Evolutionary conservation across 1,140 invertebrate genomes (phyloP).

Genomic region (Paraescarpia echinospica): DNA sequence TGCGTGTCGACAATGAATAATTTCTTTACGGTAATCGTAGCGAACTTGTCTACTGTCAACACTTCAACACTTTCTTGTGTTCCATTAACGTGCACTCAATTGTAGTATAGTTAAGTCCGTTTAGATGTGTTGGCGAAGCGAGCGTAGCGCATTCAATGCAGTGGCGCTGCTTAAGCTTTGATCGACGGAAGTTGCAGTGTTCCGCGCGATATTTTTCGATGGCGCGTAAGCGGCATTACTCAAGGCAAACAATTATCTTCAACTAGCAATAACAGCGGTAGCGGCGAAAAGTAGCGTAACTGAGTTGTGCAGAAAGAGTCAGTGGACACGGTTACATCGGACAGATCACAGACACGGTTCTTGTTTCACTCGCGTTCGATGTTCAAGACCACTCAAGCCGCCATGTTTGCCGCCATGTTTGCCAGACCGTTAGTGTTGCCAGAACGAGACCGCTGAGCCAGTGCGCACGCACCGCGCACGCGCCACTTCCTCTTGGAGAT

Average conservation of each 20-base stretch:
- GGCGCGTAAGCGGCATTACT: neutral
- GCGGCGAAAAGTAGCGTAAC: neutral
- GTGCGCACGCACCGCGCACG: neutral
- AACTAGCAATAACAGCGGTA: neutral
- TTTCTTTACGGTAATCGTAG: neutral
- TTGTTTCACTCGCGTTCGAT: neutral
- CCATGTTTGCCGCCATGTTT: slow-evolving; percentile 3
- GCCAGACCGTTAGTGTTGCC: neutral
- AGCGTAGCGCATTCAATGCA: neutral
- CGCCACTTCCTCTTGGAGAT: neutral
- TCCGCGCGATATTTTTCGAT: neutral
- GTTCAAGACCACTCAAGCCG: neutral
- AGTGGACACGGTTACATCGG: neutral
- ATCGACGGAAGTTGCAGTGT: neutral
- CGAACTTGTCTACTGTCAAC: neutral
- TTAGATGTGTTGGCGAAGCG: neutral
- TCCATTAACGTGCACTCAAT: neutral
- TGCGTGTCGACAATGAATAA: neutral
- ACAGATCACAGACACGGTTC: neutral
- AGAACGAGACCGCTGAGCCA: neutral
- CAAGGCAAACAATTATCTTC: neutral
- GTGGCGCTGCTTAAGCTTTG: neutral
- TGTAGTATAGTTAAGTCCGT: neutral
- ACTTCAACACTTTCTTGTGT: neutral
- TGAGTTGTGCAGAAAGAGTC: neutral